A percentile compares a stretch with the other conserved stretches of the same genome.
phyloP scores from a whole-genome alignment of 2,797 vertebrate species.

The Chaunax sp. region DNA sequence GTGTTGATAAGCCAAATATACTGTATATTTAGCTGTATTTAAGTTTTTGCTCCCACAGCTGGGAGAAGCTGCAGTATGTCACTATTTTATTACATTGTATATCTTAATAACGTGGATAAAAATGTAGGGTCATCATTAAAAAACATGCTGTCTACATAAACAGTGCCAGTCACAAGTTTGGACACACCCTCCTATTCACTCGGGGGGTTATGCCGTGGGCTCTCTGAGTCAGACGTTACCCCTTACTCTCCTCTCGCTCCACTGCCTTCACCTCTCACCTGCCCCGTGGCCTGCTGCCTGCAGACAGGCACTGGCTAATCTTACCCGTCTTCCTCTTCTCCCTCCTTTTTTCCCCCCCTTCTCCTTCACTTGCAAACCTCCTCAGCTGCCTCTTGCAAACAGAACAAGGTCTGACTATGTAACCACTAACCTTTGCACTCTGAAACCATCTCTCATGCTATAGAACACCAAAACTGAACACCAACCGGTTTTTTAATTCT shows the following conservation, averaged over 20 bases:
- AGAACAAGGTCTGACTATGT: slow-evolving; percentile 38
- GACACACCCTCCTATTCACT: too few species aligned
- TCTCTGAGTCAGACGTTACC: slow-evolving; percentile 64
- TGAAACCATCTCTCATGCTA: slow-evolving; percentile 30
- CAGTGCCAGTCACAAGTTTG: too few species aligned
- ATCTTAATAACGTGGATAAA: slow-evolving; percentile 10
- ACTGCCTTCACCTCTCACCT: slow-evolving; percentile 78
- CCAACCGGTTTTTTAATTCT: background rate
- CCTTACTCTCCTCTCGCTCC: slow-evolving; percentile 53
- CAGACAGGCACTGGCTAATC: slow-evolving; percentile 64
- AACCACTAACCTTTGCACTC: slow-evolving; percentile 31
- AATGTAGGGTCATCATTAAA: slow-evolving; percentile 13
- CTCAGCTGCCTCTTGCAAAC: slow-evolving; percentile 32
- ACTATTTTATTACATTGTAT: slow-evolving; percentile 10
- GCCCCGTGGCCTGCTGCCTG: slow-evolving; percentile 68
- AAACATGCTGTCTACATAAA: slow-evolving; percentile 3
- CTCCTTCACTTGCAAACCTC: slow-evolving; percentile 46
- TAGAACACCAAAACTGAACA: slow-evolving; percentile 5
- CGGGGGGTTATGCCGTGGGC: slow-evolving; percentile 36
- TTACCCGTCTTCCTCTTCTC: slow-evolving; percentile 19
- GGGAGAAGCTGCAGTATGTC: slow-evolving; percentile 9
- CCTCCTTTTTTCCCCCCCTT: background rate
- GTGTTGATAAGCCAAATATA: slow-evolving; percentile 49
- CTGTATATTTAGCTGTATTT: slow-evolving; percentile 42
- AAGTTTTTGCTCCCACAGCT: slow-evolving; percentile 20